Evolutionary conservation across 1,140 invertebrate genomes (phyloP), one percentile per base, ranked within the genome.

Genomic region (Ephestia elutella): DNA sequence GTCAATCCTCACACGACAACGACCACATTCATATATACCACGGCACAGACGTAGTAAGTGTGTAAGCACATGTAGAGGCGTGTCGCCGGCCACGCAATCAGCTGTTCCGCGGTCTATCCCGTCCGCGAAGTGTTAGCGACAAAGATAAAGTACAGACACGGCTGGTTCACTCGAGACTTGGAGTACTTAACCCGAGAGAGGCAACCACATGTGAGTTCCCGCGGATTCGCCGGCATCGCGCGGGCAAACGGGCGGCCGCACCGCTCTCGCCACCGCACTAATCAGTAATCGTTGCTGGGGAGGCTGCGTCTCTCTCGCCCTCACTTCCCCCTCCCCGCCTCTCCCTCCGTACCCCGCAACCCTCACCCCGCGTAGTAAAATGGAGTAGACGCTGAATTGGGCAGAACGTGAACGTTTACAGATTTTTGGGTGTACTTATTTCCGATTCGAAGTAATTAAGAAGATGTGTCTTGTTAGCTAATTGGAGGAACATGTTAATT

Each of bases 241-340:
- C 54, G 61, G 63, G 66, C 68, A 77, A 70, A 76, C 80, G 78
- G 78, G 70, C 78, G 72, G 70, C 68, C 78, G 73, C 70, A 77
- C 83, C 81, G 77, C 79, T 73, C 80, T 73, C 77, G 78, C 78
- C 77, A 77, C 75, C 77, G 80, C 78, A 86, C 83, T 84, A 82
- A 86, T 84, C 81, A 86, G 81, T 86, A 86, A 84, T 84, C 83
- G 83, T 84, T 83, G 82, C 72, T 75, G 80, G 79, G 78, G 83
- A 86, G 83, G 83, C 83, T 86, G 83, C 80, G 81, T 78, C 78
- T 77, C 75, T 70, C 73, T 66, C 72, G 55, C 64, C 70, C 64
- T 63, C 71, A 62, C 70, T 64, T 63, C 64, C 56, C 66, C 25
- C 35, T 44, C 65, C 30, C 3, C 30, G 1, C 8, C 11, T 9